A percentile compares a stretch with the other conserved stretches of the same genome.
Evolutionary conservation across 2,797 vertebrate species (phyloP).

Genomic region (Echiichthys vipera): DNA sequence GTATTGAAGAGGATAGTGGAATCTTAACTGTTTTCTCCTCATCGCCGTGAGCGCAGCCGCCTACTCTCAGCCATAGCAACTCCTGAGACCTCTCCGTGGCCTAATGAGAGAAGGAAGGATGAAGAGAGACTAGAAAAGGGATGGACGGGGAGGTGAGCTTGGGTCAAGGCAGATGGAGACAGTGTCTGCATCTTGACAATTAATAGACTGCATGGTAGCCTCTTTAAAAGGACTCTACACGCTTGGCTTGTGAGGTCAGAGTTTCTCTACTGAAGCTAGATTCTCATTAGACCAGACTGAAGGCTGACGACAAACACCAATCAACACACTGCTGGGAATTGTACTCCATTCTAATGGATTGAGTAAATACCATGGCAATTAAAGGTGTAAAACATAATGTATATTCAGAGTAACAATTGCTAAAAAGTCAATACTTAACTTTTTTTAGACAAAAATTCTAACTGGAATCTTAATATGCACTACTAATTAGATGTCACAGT

Average conservation of each 20-base stretch:
- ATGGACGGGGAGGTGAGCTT: conserved; percentile 27
- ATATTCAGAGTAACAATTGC: conserved; percentile 1
- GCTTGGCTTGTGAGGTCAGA: conserved; percentile 36
- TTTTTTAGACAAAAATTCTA: background rate
- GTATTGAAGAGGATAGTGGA: conserved; percentile 27
- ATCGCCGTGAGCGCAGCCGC: conserved; percentile 39
- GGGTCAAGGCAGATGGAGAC: conserved; percentile 28
- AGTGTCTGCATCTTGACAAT: conserved; percentile 49
- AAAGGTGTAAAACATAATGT: conserved; percentile 6
- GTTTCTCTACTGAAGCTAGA: conserved; percentile 3
- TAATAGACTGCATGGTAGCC: conserved; percentile 36
- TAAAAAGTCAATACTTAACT: background rate
- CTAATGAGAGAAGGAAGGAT: conserved; percentile 52
- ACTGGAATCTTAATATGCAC: conserved; percentile 10
- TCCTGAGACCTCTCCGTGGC: conserved; percentile 32
- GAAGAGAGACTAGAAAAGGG: conserved; percentile 13
- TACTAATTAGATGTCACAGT: conserved; percentile 1
- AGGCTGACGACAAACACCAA: conserved; percentile 18
- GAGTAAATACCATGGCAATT: conserved; percentile 41
- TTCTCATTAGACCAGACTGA: conserved; percentile 46
- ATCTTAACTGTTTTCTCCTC: conserved; percentile 40
- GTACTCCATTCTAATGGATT: conserved; percentile 31
- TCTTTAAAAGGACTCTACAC: conserved; percentile 46
- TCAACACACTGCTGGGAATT: conserved; percentile 25
- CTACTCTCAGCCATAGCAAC: conserved; percentile 40